These are phyloP conservation scores for Scleropages formosus DNA, from an alignment of 2,797 vertebrate genomes.

Conservation along the genomic window DNA sequence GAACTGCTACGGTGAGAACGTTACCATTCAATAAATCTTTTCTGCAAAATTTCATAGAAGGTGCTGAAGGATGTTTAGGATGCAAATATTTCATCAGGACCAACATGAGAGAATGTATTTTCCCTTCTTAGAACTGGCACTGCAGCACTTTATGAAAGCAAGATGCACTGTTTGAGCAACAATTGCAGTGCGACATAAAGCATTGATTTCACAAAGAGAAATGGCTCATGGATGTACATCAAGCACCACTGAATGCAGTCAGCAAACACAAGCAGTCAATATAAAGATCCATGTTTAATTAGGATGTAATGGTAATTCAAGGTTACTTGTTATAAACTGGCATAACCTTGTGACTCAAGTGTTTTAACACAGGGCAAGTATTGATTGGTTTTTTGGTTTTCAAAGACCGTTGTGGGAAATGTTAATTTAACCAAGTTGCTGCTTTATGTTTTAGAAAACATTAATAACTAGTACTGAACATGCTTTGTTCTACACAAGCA, in stretches of 20 bases:
- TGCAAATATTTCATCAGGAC: conserved; percentile 27
- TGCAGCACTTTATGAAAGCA: not conserved
- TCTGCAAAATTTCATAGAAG: not conserved
- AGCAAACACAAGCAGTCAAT: not conserved
- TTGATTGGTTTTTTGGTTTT: too few relatives aligned
- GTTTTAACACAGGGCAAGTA: too few relatives aligned
- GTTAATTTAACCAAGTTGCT: too few relatives aligned
- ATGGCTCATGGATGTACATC: not conserved
- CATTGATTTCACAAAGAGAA: not conserved
- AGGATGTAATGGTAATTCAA: too few relatives aligned
- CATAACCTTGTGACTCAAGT: too few relatives aligned
- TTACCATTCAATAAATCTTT: conserved; percentile 16
- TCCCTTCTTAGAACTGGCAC: not conserved
- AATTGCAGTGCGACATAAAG: not conserved
- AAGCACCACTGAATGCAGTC: not conserved
- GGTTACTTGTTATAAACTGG: too few relatives aligned
- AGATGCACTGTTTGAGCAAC: not conserved
- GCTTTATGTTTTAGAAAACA: too few relatives aligned
- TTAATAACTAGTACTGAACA: too few relatives aligned
- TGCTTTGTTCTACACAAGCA: too few relatives aligned
- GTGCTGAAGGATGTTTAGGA: not conserved
- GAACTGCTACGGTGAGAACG: conserved; percentile 14
- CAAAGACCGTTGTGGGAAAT: too few relatives aligned
- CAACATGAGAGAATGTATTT: not conserved
- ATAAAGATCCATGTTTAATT: not conserved